Base-by-base conservation (phyloP, 2,113 vertebrate species). In the Podiceps cristatus region DNA sequence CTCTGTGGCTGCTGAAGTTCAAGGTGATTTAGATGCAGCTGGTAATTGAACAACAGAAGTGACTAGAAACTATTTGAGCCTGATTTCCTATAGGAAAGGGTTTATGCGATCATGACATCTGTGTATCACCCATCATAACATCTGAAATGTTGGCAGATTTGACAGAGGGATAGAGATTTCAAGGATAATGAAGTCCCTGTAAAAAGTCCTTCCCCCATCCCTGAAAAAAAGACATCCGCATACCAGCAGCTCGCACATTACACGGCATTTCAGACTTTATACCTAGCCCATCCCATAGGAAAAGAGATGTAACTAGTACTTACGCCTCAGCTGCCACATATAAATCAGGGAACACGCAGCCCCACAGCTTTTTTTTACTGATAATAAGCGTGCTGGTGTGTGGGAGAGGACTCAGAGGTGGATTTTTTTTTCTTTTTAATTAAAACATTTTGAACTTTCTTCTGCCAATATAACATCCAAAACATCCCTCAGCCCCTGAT, bases 21-120 rank as follows among this genome's bases (percentile, higher is more conserved):
- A 92, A 96, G 92, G 78, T 92, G 95, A 94, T 96, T 88, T 90
- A 92, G 68, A 77, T 88, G 75, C 76, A 94, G 75, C 85, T 92
- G 78, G 67, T 76, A 93, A 90, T 40, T 44, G 90, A 88, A 83
- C 42, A 80, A 82, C 67, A 71, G 0, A 6, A 96, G 59, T 66
- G 71, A 86, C 63, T 95, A 7, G 4, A 73, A 93, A 80, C 45
- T 74, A 75, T 66, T 76, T 42, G 59, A 96, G 82, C 63, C 71
- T 86, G 86, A 93, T 86, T 95, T 96, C 83, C 86, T 76, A 33
- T 19, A 95, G 88, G 63, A 95, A 69, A 88, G 53, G 59, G 75
- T 92, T 95, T 93, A 92, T 83, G 63, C 0, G 8, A 86, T 88
- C 86, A 45, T 69, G 93, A 88, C 82, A 92, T 90, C 88, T 93